Base-by-base conservation (phyloP, 2,113 vertebrate genomes). In the Cnemophilus loriae region DNA sequence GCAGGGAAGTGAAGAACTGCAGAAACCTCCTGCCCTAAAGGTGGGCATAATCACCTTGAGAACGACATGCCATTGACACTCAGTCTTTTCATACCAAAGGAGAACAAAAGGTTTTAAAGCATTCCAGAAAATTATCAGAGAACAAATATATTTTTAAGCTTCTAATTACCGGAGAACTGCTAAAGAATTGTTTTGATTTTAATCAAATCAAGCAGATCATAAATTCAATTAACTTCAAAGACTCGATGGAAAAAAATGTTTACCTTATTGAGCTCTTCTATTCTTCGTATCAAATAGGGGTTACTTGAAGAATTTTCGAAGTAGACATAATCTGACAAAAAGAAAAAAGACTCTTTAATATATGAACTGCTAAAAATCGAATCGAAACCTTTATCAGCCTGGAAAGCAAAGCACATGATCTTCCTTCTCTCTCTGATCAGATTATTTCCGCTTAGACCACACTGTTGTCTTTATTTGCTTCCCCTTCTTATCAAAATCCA, bases 291-390 rank as follows among this genome's bases (percentile, higher is more conserved):
- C 97, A 99, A 98, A 98, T 99, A 99, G 0, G 99, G 99, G 97
- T 99, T 99, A 98, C 99, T 99, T 79, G 99, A 99, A 35, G 99
- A 99, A 95, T 99, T 99, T 98, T 99, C 99, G 10, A 99, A 99
- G 98, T 99, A 99, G 97, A 99, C 99, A 30, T 99, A 99, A 98
- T 99, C 99, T 99, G 97, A 39, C 95, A 98, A 84, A 85, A 97
- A 69, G 53, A 81, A 89, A 76, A 70, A 81, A 82, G 7, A 59
- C 11, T 30, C 20, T 64, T 95, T 93, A 81, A 88, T 90, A 88
- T 11, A 92, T 13, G 33, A 82, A 78, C 57, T 49, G 75, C 46
- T 85, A 67, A 78, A 90, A 93, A 59, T 14, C 6, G 0, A 86
- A 71, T 44, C n/a, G 63, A 86, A 80, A 17, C 20, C 16, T 44